Conservation (phyloP, 2,797 vertebrate genomes). For the Platalea minor region DNA sequence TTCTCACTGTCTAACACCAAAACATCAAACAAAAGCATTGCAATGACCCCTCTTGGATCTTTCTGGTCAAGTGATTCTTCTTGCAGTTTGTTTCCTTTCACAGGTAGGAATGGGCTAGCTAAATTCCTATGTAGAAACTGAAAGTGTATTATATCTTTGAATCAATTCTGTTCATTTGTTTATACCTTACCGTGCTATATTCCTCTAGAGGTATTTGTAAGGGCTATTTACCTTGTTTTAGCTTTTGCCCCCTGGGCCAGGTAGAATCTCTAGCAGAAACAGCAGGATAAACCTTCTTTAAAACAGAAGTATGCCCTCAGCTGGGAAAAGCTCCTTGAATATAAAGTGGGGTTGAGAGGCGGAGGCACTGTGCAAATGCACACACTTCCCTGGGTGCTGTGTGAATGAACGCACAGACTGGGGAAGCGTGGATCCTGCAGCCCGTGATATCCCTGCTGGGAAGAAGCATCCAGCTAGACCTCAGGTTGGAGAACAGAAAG, state of each 20-base stretch:
- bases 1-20: background rate
- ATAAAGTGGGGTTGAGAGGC: background rate
- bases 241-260: background rate
- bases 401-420: background rate
- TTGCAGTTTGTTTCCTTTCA: background rate
- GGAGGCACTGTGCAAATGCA: rapidly evolving
- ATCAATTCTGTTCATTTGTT: background rate
- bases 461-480: background rate
- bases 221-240: background rate
- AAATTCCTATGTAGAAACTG: background rate
- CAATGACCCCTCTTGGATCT: background rate
- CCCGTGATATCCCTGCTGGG: background rate
- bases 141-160: background rate
- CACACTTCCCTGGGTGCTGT: background rate
- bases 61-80: background rate
- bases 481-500: background rate
- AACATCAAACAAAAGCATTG: background rate
- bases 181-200: background rate
- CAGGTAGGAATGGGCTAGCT: background rate
- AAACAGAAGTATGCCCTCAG: background rate
- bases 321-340: background rate
- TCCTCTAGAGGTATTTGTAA: background rate
- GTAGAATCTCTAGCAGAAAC: background rate
- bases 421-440: background rate
- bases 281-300: background rate